Evolutionary conservation across 2,113 vertebrate genomes (phyloP), one percentile per base, ranked within the genome.

Genomic region (Thalassarche chlororhynchos): DNA sequence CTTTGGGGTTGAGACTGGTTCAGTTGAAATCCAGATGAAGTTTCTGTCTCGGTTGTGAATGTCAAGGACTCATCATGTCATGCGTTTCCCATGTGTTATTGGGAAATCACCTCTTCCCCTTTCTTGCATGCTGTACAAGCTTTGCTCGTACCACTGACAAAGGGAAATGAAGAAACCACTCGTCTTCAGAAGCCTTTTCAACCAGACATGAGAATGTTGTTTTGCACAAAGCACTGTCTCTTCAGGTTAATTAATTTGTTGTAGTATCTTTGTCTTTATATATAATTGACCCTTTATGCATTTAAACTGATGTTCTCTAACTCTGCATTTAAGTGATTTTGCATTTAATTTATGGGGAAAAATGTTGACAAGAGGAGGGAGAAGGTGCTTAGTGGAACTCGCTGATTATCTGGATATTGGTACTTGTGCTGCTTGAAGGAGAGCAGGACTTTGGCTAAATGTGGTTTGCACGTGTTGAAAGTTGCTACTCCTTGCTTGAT

Each of bases 141-240:
- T 70, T 46, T 89, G 69, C 69, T 89, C 6, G 0, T 46, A 5
- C 84, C 70, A 14, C 61, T 83, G 89, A 7, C 40, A 24, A 51
- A 55, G 64, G 82, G 85, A 66, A 78, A 40, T 64, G 82, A 70
- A 61, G 92, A 76, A 96, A 77, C 66, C 54, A 6, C 75, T 85
- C 7, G 0, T 74, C 76, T 91, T 49, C 91, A 68, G 70, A 58
- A 89, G 77, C 57, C 14, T 69, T 74, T 88, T 40, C 47, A 61
- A 17, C 74, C 84, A 80, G 71, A 36, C 13, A 2, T 1, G 32
- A 84, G 32, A 40, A 28, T 12, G 69, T 75, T 92, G 26, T 12
- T 87, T 68, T 72, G 78, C 87, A 81, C 91, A 69, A 87, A 85
- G 57, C 62, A 36, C 70, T 24, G 24, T 57, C 82, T 88, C 82